A percentile compares a stretch with the other conserved stretches of the same genome.
These are phyloP conservation scores for Leptobrachium ailaonicum DNA, from an alignment of 2,113 vertebrate genomes.

Conservation along the genomic window DNA sequence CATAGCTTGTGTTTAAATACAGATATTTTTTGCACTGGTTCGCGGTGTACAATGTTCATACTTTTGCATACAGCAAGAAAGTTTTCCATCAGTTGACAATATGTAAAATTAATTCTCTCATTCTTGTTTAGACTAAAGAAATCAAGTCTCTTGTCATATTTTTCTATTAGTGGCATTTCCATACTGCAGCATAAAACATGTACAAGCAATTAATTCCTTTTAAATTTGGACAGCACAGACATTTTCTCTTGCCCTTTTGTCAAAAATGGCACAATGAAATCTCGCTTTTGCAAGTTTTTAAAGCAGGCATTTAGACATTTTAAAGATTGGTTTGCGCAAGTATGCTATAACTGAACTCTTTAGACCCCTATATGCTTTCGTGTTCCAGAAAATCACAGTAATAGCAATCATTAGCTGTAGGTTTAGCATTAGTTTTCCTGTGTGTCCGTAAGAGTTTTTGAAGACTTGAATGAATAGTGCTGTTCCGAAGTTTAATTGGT, in stretches of 20 bases:
- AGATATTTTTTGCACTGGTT: too few species aligned
- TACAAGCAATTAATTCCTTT: constrained; percentile 62
- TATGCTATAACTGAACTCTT: constrained; percentile 13
- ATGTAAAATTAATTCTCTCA: neutral
- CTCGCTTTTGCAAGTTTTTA: constrained; percentile 44
- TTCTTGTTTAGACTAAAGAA: constrained; percentile 51
- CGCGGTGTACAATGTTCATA: too few species aligned
- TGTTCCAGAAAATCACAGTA: constrained; percentile 19
- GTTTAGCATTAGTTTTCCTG: neutral
- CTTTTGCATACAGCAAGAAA: neutral
- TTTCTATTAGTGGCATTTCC: constrained; percentile 61
- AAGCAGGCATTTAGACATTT: constrained; percentile 49
- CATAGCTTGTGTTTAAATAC: too few species aligned
- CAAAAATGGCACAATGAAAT: constrained; percentile 54
- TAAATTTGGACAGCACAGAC: constrained; percentile 58
- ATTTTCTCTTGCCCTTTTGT: constrained; percentile 60
- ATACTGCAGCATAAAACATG: constrained; percentile 54
- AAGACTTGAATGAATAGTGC: neutral
- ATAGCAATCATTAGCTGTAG: neutral
- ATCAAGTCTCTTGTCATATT: constrained; percentile 57
- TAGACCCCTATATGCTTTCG: constrained; percentile 28
- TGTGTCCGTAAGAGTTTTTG: neutral
- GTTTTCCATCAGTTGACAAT: neutral
- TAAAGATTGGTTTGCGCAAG: constrained; percentile 10
- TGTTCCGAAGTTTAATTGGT: too few species aligned